Evolutionary conservation across 2,888 invertebrate genomes (phyloP).

Genomic region (Himalopsyche japonica): DNA sequence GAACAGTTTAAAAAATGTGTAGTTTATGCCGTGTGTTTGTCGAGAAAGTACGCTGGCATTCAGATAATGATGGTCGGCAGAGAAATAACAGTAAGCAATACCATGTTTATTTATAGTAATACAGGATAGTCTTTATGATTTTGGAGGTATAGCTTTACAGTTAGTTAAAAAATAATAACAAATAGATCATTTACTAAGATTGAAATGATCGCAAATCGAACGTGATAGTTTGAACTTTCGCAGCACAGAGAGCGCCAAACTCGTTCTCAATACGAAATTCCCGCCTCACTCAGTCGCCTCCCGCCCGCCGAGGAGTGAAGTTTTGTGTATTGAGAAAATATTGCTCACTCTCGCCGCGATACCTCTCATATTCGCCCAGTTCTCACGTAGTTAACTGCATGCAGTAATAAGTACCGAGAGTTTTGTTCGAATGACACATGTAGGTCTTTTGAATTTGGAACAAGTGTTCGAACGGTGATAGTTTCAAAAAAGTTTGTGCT

Average conservation of each 20-base stretch:
- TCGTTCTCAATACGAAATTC: not conserved
- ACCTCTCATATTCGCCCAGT: not conserved
- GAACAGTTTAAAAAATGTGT: no score
- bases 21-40: no score
- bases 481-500: not conserved
- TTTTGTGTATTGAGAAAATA: not conserved
- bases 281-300: conserved; percentile 8
- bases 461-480: not conserved
- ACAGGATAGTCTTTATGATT: not conserved
- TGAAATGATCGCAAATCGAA: not conserved
- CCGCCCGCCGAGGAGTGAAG: conserved; percentile 9
- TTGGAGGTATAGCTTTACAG: not conserved
- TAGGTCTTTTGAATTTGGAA: conserved; percentile 5
- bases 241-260: not conserved
- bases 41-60: no score
- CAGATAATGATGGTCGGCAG: no score
- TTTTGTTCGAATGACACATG: conserved; percentile 7
- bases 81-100: no score
- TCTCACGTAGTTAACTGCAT: conserved; percentile 6
- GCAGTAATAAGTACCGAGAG: not conserved
- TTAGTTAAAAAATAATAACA: not conserved
- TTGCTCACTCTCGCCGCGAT: no score
- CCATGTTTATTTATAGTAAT: no score
- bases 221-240: not conserved
- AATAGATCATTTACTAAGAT: not conserved